Evolutionary conservation across 2,888 invertebrate genomes (phyloP).

Genomic region (Neria commutata): DNA sequence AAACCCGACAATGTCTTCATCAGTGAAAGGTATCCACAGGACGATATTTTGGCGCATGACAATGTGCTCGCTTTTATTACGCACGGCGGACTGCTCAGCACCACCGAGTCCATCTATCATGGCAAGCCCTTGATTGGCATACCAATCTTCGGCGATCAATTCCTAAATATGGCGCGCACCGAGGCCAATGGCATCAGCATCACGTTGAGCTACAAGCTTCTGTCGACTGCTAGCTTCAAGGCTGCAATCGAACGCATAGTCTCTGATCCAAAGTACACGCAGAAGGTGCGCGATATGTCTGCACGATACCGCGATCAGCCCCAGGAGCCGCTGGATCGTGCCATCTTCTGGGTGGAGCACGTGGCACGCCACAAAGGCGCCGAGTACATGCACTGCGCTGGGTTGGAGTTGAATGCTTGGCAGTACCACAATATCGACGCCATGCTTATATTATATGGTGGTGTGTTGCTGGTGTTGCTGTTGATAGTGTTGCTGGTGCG

Average conservation of each 20-base stretch:
- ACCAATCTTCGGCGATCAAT: constrained; percentile 59
- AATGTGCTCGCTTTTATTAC: constrained; percentile 64
- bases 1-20: constrained; percentile 53
- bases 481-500: too few species aligned
- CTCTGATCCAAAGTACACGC: constrained; percentile 34
- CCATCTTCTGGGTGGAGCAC: constrained; percentile 59
- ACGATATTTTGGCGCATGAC: constrained; percentile 61
- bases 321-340: constrained; percentile 46
- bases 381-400: constrained; percentile 43
- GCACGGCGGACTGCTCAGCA: constrained; percentile 65
- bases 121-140: constrained; percentile 62
- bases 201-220: constrained; percentile 32
- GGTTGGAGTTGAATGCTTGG: constrained; percentile 39
- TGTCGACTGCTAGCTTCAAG: constrained; percentile 29
- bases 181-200: constrained; percentile 50
- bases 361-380: constrained; percentile 53
- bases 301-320: constrained; percentile 53
- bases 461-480: not conserved
- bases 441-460: constrained; percentile 34
- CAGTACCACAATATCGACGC: constrained; percentile 49
- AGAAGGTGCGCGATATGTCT: constrained; percentile 38
- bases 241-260: constrained; percentile 39
- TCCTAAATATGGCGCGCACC: constrained; percentile 50
- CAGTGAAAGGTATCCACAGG: constrained; percentile 58
- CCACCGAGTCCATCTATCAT: constrained; percentile 61